Conservation (phyloP, 1,140 invertebrate species). For the Mesaphorura yosii region DNA sequence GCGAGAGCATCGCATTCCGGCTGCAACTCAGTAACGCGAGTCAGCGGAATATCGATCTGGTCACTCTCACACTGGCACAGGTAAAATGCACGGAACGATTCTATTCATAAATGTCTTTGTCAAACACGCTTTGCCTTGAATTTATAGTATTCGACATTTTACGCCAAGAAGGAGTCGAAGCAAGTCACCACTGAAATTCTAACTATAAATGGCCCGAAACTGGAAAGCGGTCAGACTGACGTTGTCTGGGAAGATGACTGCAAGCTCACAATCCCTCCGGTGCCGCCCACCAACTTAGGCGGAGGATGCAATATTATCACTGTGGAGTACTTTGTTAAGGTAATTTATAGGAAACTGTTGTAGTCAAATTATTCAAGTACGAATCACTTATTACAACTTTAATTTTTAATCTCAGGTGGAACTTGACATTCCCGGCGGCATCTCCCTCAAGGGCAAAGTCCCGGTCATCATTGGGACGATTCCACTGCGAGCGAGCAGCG, state of each 20-base stretch:
- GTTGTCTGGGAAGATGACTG: slow-evolving; percentile 13
- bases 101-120: too few relatives aligned
- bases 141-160: background rate
- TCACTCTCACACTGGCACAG: slow-evolving; percentile 13
- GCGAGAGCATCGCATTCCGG: slow-evolving; percentile 18
- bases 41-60: background rate
- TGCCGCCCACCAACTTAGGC: slow-evolving; percentile 19
- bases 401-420: slow-evolving; percentile 7
- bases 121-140: too few relatives aligned
- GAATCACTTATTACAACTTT: background rate
- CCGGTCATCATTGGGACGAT: slow-evolving; percentile 21
- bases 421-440: slow-evolving; percentile 19
- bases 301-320: slow-evolving; percentile 20
- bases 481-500: slow-evolving; percentile 5
- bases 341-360: background rate
- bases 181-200: slow-evolving; percentile 11
- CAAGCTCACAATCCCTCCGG: slow-evolving; percentile 15
- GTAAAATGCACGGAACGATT: too few relatives aligned
- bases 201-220: slow-evolving; percentile 11
- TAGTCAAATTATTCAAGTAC: background rate
- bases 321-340: slow-evolving; percentile 18
- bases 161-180: slow-evolving; percentile 5
- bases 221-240: slow-evolving; percentile 11
- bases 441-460: slow-evolving; percentile 18
- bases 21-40: slow-evolving; percentile 13